These are phyloP conservation scores for Anomalospiza imberbis DNA, from an alignment of 2,797 vertebrate species.

Conservation along the genomic window DNA sequence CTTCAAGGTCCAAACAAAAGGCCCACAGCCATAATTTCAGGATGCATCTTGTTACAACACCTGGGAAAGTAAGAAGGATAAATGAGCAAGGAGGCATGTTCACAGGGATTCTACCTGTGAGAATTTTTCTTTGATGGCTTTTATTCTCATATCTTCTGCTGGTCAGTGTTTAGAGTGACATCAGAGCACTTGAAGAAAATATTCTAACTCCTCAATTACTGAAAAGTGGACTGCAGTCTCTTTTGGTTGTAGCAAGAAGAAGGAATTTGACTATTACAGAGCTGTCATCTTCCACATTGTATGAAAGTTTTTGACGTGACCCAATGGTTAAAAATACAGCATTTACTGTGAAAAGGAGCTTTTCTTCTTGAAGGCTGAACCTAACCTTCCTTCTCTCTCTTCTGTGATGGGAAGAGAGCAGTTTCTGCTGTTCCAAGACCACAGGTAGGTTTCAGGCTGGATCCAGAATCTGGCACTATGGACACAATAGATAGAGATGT, in stretches of 20 bases:
- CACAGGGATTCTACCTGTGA: not conserved
- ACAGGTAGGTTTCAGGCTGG: not conserved
- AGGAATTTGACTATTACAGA: not conserved
- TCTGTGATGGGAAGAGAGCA: not conserved
- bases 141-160: not conserved
- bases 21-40: not conserved
- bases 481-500: rapidly evolving
- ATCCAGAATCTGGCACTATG: not conserved
- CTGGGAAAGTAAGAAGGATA: not conserved
- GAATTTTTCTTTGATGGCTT: not conserved
- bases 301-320: not conserved
- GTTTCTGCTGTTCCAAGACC: not conserved
- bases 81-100: not conserved
- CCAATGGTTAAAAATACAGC: not conserved
- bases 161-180: not conserved
- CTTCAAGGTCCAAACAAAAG: not conserved
- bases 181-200: not conserved
- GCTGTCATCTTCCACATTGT: not conserved
- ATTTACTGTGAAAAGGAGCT: not conserved
- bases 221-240: not conserved
- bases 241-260: not conserved
- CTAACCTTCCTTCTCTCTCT: not conserved
- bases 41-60: not conserved
- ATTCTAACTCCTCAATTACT: not conserved
- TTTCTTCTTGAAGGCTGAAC: not conserved